These are phyloP conservation scores for Osmerus eperlanus DNA, from an alignment of 2,113 vertebrate genomes.

Conservation along the genomic window DNA sequence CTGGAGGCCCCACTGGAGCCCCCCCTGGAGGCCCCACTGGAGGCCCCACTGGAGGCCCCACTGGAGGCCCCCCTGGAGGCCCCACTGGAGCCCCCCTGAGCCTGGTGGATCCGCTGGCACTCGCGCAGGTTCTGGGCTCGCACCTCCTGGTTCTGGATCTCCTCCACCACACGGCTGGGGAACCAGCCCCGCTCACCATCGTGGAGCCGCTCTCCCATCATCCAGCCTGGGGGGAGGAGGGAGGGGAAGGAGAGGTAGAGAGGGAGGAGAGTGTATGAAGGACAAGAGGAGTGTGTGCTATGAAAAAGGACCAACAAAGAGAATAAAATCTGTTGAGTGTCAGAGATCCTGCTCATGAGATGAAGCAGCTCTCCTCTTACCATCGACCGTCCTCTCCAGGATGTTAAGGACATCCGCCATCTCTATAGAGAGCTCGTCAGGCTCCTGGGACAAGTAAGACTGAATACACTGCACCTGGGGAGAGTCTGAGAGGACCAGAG, in stretches of 20 bases:
- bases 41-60: slow-evolving; percentile 50
- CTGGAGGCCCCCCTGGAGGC: slow-evolving; percentile 41
- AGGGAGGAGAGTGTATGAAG: background rate
- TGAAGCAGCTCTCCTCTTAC: slow-evolving; percentile 56
- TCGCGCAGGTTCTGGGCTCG: slow-evolving; percentile 92
- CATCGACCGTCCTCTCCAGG: slow-evolving; percentile 88
- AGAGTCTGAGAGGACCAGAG: slow-evolving; percentile 71
- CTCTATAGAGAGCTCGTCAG: slow-evolving; percentile 91
- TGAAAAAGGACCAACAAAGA: background rate
- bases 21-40: slow-evolving; percentile 35
- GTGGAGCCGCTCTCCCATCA: slow-evolving; percentile 90
- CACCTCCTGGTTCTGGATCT: slow-evolving; percentile 89
- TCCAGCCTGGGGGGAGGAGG: slow-evolving; percentile 80
- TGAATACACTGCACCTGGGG: slow-evolving; percentile 97
- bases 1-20: too few species aligned
- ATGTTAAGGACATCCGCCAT: slow-evolving; percentile 91
- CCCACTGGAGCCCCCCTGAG: slow-evolving; percentile 66
- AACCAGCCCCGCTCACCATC: slow-evolving; percentile 97
- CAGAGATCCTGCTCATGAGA: background rate
- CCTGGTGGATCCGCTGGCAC: slow-evolving; percentile 87
- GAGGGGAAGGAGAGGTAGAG: background rate
- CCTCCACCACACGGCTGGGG: slow-evolving; percentile 86
- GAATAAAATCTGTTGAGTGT: background rate
- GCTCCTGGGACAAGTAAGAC: slow-evolving; percentile 88
- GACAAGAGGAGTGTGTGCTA: background rate